Percentiles rank a stretch among this genome's conserved stretches.
Evolutionary conservation across 2,888 invertebrate genomes (phyloP).

Genomic region (Cephus nigrinus): DNA sequence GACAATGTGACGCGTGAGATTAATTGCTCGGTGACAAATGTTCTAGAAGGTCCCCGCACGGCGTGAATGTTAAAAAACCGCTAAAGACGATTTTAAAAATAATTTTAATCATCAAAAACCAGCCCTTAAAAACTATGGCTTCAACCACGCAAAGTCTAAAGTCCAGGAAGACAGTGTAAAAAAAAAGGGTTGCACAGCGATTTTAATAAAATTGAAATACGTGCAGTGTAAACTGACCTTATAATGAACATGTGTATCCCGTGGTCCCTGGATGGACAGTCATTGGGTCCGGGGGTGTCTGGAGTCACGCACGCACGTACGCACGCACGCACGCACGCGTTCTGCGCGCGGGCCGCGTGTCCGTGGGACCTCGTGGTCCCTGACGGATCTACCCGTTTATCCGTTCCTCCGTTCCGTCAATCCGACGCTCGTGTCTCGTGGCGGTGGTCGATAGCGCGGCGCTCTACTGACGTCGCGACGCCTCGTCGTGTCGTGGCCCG

Average conservation of each 20-base stretch:
- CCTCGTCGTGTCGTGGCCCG: conserved; percentile 68
- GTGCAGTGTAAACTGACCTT: conserved; percentile 50
- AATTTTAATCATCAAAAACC: background rate
- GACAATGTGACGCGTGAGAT: background rate
- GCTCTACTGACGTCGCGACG: conserved; percentile 67
- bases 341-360: conserved; percentile 10
- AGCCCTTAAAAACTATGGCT: background rate
- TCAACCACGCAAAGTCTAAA: background rate
- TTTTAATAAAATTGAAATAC: background rate
- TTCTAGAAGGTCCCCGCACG: background rate
- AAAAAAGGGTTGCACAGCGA: background rate
- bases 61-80: background rate
- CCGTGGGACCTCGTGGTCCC: conserved; percentile 26
- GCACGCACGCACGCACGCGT: conserved; percentile 16
- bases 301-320: conserved; percentile 38
- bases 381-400: conserved; percentile 35
- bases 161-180: background rate
- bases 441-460: conserved; percentile 64
- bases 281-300: conserved; percentile 54
- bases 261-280: conserved; percentile 65
- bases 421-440: conserved; percentile 47
- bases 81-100: background rate
- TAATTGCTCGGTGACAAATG: background rate
- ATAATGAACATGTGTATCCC: conserved; percentile 66
- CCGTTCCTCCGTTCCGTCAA: conserved; percentile 19